Evolutionary conservation across 1,140 invertebrate species (phyloP).

Genomic region (Lordiphosa clarofinis): DNA sequence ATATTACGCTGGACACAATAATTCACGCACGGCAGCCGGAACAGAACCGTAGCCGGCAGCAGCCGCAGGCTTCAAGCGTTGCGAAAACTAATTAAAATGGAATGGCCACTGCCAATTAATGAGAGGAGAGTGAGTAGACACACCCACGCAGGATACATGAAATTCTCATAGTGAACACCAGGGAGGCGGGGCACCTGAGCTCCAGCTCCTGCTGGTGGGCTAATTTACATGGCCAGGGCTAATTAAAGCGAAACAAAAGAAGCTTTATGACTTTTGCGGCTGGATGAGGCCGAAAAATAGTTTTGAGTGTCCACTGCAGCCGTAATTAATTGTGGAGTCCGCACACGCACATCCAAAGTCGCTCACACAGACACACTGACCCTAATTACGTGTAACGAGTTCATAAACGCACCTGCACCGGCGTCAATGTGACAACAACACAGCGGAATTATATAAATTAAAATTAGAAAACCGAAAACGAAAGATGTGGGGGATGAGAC

Average conservation of each 20-base stretch:
- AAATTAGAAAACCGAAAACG: constrained; percentile 53
- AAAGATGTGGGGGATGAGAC: constrained; percentile 5
- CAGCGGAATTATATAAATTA: constrained; percentile 45
- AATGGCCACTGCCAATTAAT: constrained; percentile 72
- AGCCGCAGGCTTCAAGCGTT: constrained; percentile 57
- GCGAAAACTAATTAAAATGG: constrained; percentile 75
- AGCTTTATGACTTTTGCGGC: constrained; percentile 64
- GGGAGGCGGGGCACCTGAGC: constrained; percentile 34
- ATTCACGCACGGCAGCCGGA: constrained; percentile 47
- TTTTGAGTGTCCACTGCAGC: constrained; percentile 60
- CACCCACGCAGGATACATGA: constrained; percentile 38
- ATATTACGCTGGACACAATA: constrained; percentile 63
- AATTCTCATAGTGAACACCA: constrained; percentile 62
- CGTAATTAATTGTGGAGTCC: constrained; percentile 17
- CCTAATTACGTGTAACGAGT: constrained; percentile 77
- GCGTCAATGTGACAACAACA: constrained; percentile 37
- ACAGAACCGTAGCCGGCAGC: constrained; percentile 10
- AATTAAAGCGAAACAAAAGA: constrained; percentile 53
- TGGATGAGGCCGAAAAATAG: constrained; percentile 34
- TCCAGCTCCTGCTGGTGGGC: constrained; percentile 13
- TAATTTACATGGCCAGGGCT: constrained; percentile 61
- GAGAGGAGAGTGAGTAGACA: constrained; percentile 27
- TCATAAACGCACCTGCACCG: constrained; percentile 72
- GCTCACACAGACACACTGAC: constrained; percentile 49
- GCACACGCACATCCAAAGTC: constrained; percentile 1